These are phyloP conservation scores for Drosophila mimetica DNA, from an alignment of 2,888 invertebrate genomes.

Conservation along the genomic window DNA sequence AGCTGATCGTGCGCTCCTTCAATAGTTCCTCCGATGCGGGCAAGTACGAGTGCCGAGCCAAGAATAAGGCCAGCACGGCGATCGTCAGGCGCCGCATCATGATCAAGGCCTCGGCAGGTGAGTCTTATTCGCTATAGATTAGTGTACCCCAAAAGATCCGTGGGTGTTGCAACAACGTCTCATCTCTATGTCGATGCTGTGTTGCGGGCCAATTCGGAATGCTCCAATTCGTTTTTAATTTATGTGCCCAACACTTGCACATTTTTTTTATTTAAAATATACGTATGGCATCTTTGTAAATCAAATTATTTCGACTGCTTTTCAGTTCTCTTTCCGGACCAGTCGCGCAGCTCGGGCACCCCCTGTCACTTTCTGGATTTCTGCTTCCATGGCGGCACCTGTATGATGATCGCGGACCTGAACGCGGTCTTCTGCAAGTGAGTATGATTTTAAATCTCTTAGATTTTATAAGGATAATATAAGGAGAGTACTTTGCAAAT, in stretches of 20 bases:
- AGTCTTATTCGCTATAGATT: constrained; percentile 49
- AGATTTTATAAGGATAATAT: too few species aligned
- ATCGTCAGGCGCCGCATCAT: constrained; percentile 82
- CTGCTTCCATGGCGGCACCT: constrained; percentile 95
- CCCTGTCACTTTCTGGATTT: constrained; percentile 88
- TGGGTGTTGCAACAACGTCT: constrained; percentile 8
- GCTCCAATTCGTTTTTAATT: constrained; percentile 79
- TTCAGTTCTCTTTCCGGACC: constrained; percentile 84
- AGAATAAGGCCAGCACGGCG: constrained; percentile 84
- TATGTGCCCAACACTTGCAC: constrained; percentile 54
- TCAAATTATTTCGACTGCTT: constrained; percentile 34
- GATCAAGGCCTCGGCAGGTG: constrained; percentile 84
- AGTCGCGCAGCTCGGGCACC: constrained; percentile 57
- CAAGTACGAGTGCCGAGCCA: constrained; percentile 92
- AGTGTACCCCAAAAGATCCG: not conserved
- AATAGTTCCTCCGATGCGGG: constrained; percentile 91
- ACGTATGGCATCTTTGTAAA: constrained; percentile 27
- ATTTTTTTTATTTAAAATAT: constrained; percentile 13
- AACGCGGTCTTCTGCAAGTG: constrained; percentile 94
- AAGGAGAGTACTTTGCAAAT: too few species aligned
- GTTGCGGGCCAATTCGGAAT: constrained; percentile 35
- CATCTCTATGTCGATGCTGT: constrained; percentile 6
- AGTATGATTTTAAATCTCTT: constrained; percentile 84
- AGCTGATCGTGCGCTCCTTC: constrained; percentile 91
- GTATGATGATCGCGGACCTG: constrained; percentile 91